Evolutionary conservation across 1,140 invertebrate genomes (phyloP).

Genomic region (Aphaenogaster ashmeadi): DNA sequence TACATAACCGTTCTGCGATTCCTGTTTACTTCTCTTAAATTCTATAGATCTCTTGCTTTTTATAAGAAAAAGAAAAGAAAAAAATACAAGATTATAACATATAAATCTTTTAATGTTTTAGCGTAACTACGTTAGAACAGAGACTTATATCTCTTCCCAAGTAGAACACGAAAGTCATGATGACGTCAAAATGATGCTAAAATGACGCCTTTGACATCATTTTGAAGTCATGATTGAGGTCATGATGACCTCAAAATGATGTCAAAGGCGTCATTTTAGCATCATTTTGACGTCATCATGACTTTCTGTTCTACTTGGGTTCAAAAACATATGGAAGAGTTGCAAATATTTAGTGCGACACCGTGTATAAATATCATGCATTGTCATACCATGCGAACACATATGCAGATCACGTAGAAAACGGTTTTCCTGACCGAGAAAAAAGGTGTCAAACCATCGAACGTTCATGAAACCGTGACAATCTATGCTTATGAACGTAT

Average conservation of each 20-base stretch:
- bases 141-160: background rate
- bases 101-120: background rate
- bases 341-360: background rate
- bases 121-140: background rate
- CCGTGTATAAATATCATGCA: background rate
- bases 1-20: background rate
- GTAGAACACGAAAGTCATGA: no score
- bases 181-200: no score
- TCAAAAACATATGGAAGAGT: background rate
- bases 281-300: no score
- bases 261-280: no score
- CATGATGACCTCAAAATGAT: no score
- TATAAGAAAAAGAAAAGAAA: background rate
- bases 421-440: slow-evolving; percentile 18
- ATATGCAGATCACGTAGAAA: slow-evolving; percentile 3
- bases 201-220: no score
- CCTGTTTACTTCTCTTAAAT: background rate
- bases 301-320: no score
- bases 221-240: no score
- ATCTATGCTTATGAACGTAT: background rate
- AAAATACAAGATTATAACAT: background rate
- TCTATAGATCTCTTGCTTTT: background rate
- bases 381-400: background rate
- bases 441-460: background rate
- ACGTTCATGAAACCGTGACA: slow-evolving; percentile 4